Evolutionary conservation across 2,797 vertebrate genomes (phyloP), one percentile per base, ranked within the genome.

Genomic region (Alosa sapidissima): DNA sequence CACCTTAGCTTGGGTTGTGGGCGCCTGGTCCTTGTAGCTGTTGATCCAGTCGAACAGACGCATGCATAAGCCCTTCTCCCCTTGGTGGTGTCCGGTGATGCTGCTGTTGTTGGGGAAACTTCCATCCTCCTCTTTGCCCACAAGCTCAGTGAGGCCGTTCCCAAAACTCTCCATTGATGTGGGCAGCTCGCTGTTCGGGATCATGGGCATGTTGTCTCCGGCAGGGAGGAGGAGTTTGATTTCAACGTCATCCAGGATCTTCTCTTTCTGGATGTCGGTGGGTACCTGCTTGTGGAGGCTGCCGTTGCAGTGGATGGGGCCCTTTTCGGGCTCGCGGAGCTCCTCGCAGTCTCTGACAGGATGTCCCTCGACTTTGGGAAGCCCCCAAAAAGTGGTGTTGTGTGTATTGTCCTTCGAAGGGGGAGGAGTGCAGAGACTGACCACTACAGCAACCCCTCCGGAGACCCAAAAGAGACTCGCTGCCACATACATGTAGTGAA

Each of bases 401-500:
- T 93, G 89, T 28, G 98, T 89, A 89, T 95, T 97, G 51, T 99
- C 96, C 82, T 96, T 94, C 0, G 95, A 94, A 75, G 97, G 98
- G 0, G 97, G 96, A 33, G 96, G 81, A 0, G 97, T 99, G 84
- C 96, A 96, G 14, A 99, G 96, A 91, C 98, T 99, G 84, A 99
- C 95, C 55, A 96, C 92, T 1, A 98, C 93, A 0, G 96, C 96
- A 86, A 98, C 95, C 5, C 95, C 89, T 16, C 96, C 97, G 4
- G 98, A 97, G 93, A 98, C 93, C 98, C 98, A 99, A 89, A 99
- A 99, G 68, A 99, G 92, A 0, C 89, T 94, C 0, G 97, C 97
- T 0, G 98, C 98, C 89, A 98, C 92, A 62, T 99, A 99, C 98
- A 99, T 99, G 91, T 99, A 99, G 86, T 99, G 98, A 85, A 99